Percentiles rank a stretch among this genome's conserved stretches.
Evolutionary conservation across 1,140 invertebrate genomes (phyloP).

Genomic region (Amphibalanus amphitrite): DNA sequence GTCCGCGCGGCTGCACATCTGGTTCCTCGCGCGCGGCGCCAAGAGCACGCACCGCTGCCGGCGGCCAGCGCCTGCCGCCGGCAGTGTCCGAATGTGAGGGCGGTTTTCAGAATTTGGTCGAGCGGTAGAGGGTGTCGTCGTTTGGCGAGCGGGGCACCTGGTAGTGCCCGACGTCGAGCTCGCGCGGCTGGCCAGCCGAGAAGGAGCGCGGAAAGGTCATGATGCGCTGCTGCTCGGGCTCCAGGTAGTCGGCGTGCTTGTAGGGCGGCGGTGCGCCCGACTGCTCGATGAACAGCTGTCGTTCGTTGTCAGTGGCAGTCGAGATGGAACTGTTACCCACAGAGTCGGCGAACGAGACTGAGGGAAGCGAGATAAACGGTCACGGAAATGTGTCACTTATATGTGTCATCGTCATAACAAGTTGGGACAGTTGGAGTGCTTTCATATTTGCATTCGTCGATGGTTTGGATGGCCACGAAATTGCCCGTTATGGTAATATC

Average conservation of each 20-base stretch:
- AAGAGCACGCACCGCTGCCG: no score
- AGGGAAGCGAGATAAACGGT: not conserved
- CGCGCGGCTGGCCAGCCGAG: not conserved
- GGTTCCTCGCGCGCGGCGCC: no score
- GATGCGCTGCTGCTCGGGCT: not conserved
- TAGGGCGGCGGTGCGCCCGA: not conserved
- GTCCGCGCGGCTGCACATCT: not conserved
- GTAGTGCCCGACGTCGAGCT: not conserved
- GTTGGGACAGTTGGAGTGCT: no score
- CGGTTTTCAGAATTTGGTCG: not conserved
- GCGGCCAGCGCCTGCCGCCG: no score
- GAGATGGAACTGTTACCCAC: not conserved
- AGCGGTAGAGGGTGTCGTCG: not conserved
- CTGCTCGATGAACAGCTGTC: not conserved
- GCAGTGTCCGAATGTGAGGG: no score
- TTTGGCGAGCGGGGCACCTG: not conserved
- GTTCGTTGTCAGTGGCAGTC: not conserved
- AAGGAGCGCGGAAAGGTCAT: not conserved
- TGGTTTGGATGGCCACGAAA: no score
- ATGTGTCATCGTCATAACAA: not conserved
- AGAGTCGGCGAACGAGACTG: not conserved
- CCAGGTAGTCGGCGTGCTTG: not conserved
- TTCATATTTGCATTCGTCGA: no score
- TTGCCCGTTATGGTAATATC: no score
- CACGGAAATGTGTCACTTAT: no score